Conservation (phyloP, 2,113 vertebrate species). For the Heterocephalus glaber region DNA sequence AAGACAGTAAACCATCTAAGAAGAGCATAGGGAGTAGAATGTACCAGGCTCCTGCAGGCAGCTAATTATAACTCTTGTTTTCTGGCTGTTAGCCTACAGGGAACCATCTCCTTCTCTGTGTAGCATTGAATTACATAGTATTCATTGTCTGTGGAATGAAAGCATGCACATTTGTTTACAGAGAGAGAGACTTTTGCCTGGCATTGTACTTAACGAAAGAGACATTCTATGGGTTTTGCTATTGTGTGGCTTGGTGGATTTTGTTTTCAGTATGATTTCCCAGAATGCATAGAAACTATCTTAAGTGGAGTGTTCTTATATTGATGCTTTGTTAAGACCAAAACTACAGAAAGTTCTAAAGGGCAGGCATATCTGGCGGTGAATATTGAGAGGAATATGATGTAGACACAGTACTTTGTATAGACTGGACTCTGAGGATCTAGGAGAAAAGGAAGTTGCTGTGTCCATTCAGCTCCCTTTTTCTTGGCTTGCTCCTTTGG, state of each 20-base stretch:
- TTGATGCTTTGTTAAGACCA: constrained; percentile 10
- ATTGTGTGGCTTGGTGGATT: not conserved
- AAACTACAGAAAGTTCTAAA: not conserved
- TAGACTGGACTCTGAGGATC: not conserved
- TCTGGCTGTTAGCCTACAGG: not conserved
- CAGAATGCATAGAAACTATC: constrained; percentile 22
- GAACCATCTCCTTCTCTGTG: constrained; percentile 13
- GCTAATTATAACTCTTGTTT: not conserved
- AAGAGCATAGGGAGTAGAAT: not conserved
- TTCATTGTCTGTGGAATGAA: constrained; percentile 59
- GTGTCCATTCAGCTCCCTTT: not conserved
- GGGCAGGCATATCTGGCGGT: not conserved
- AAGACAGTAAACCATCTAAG: not conserved
- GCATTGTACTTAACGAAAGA: not conserved
- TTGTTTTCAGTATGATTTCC: constrained; percentile 46
- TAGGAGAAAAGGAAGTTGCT: not conserved
- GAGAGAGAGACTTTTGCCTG: constrained; percentile 56
- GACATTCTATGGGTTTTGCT: constrained; percentile 33
- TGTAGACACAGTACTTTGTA: not conserved
- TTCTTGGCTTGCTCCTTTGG: not conserved
- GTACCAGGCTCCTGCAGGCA: not conserved
- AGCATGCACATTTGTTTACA: constrained; percentile 39
- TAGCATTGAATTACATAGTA: constrained; percentile 24
- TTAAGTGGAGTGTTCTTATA: constrained; percentile 8
- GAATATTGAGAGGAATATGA: not conserved